Base-by-base conservation (phyloP, 2,113 vertebrate species). In the Ptilonorhynchus violaceus region DNA sequence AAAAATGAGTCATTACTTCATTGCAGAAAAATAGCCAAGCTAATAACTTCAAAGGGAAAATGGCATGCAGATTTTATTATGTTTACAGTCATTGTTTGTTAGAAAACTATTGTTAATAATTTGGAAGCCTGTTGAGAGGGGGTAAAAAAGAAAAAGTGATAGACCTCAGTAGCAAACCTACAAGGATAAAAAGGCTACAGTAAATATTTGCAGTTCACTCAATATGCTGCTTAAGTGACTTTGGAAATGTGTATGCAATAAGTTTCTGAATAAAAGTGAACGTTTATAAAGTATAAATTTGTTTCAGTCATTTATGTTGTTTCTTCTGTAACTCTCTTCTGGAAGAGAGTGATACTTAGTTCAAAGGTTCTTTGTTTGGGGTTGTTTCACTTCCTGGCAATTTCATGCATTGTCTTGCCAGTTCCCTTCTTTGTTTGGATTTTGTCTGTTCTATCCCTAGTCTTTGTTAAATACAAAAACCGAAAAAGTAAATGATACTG, bases 191-290 rank as follows among this genome's bases (percentile, higher is more conserved):
- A 85, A 76, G 22, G 39, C 75, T 74, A 70, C 68, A 37, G 44
- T 67, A 90, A 88, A 41, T 77, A 86, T 20, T 59, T 92, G 67
- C 82, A 59, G n/a, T 89, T 85, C 49, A 59, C 75, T 94, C 55
- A 63, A 3, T 80, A 47, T 46, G 41, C 78, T 94, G 55, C 60
- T 83, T 67, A 81, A 81, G 64, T 63, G 59, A 92, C 73, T 84
- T 28, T 85, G 44, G 89, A 93, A 94, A 70, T 92, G 72, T 77
- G 6, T 92, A 93, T 74, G 52, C 47, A 91, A 12, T 72, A 42
- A 11, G 7, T 35, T 86, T 92, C 75, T 77, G 37, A 96, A 96
- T 96, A 92, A 95, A 96, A 93, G 21, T 42, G 13, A 87, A 72
- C 73, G 60, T 68, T 88, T 84, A 49, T 93, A 42, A 95, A 63